These are phyloP conservation scores for Platysternon megacephalum DNA, from an alignment of 2,113 vertebrate genomes.

Conservation along the genomic window DNA sequence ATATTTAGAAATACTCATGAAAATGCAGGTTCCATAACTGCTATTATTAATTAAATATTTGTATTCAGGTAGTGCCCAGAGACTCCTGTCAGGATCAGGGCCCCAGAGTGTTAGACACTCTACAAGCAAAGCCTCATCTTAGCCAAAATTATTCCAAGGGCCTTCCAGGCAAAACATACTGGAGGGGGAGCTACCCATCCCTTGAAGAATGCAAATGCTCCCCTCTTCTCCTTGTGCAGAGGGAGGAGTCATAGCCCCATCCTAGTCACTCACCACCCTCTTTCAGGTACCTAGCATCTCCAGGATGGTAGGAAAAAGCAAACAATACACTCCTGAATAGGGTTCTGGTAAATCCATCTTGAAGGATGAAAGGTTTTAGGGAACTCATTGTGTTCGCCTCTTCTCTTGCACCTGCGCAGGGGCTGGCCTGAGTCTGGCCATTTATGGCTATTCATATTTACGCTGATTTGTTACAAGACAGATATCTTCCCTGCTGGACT, in stretches of 20 bases:
- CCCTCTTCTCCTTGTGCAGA: neutral
- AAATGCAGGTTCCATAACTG: neutral
- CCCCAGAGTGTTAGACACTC: neutral
- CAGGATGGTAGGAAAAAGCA: neutral
- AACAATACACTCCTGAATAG: neutral
- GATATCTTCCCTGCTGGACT: neutral
- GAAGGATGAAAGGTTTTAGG: neutral
- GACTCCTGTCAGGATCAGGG: fast-evolving
- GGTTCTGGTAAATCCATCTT: neutral
- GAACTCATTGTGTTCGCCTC: neutral
- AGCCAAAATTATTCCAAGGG: neutral
- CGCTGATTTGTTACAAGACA: neutral
- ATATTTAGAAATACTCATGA: neutral
- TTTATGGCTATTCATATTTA: neutral
- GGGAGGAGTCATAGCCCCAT: neutral
- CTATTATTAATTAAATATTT: neutral
- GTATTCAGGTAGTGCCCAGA: neutral
- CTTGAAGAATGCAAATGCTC: neutral
- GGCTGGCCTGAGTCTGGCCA: neutral
- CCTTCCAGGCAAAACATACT: neutral
- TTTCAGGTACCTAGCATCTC: neutral
- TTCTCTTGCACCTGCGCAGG: neutral
- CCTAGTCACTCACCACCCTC: neutral
- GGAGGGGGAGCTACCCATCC: neutral
- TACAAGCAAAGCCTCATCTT: neutral